Conservation (phyloP, 2,888 invertebrate genomes). For the Sminthurinus aureus region DNA sequence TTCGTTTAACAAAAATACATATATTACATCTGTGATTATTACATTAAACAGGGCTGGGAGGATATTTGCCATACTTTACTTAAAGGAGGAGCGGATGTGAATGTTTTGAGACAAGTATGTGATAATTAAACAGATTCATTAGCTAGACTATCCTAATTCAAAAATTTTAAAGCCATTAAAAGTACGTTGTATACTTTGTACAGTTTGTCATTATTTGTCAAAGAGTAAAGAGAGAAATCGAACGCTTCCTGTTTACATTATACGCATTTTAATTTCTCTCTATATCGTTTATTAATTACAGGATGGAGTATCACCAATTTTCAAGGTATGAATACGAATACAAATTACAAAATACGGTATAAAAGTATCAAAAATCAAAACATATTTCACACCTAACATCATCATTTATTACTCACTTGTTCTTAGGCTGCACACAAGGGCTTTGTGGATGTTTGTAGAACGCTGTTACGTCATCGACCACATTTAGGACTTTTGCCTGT, state of each 20-base stretch:
- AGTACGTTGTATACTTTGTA: too few relatives aligned
- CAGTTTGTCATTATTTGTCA: too few relatives aligned
- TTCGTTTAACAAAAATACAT: too few relatives aligned
- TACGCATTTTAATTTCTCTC: neutral
- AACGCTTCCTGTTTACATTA: too few relatives aligned
- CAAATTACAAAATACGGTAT: too few relatives aligned
- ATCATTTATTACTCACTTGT: too few relatives aligned
- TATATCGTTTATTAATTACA: constrained; percentile 63
- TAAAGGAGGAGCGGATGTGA: constrained; percentile 79
- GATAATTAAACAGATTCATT: neutral
- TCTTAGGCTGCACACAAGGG: constrained; percentile 85
- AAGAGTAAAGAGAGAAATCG: too few relatives aligned
- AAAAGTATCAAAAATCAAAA: too few relatives aligned
- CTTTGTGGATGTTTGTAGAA: constrained; percentile 83
- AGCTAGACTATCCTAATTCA: too few relatives aligned
- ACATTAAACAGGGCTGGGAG: neutral
- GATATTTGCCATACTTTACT: constrained; percentile 66
- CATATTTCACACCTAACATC: too few relatives aligned
- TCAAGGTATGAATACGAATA: constrained; percentile 68
- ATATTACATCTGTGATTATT: neutral
- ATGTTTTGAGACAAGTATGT: constrained; percentile 77
- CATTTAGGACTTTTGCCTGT: constrained; percentile 83
- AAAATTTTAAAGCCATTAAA: too few relatives aligned
- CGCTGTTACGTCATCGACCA: constrained; percentile 82
- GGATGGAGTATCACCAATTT: constrained; percentile 93